Percentiles rank a stretch among this genome's conserved stretches.
These are phyloP conservation scores for Anas georgica DNA, from an alignment of 2,797 vertebrate genomes.

Conservation along the genomic window DNA sequence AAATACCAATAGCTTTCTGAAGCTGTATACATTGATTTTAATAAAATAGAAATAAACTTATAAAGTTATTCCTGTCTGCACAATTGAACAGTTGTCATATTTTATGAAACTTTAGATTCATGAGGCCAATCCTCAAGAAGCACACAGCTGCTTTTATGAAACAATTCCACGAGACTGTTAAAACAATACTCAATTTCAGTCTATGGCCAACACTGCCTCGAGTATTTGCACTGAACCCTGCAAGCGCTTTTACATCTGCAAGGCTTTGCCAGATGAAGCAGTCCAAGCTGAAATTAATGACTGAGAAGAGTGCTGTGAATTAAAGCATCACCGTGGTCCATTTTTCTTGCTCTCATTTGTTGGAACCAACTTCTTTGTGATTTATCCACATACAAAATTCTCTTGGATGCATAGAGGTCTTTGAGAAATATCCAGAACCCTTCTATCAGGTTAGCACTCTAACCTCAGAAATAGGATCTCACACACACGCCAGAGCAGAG, in stretches of 20 bases:
- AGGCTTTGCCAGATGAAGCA: background rate
- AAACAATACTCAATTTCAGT: background rate
- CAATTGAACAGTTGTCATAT: background rate
- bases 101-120: background rate
- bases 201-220: background rate
- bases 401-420: background rate
- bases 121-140: background rate
- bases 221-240: background rate
- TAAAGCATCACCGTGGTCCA: background rate
- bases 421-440: background rate
- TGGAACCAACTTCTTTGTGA: background rate
- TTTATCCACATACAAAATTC: background rate
- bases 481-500: too few species aligned
- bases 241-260: background rate
- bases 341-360: background rate
- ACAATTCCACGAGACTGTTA: background rate
- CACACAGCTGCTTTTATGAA: background rate
- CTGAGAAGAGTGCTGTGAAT: background rate
- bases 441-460: background rate
- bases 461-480: background rate
- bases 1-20: slow-evolving; percentile 11
- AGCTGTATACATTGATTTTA: background rate
- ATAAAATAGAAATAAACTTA: background rate
- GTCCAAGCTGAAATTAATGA: background rate
- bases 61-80: background rate